These are phyloP conservation scores for Diplodus sargus DNA, from an alignment of 2,797 vertebrate genomes.

Conservation along the genomic window DNA sequence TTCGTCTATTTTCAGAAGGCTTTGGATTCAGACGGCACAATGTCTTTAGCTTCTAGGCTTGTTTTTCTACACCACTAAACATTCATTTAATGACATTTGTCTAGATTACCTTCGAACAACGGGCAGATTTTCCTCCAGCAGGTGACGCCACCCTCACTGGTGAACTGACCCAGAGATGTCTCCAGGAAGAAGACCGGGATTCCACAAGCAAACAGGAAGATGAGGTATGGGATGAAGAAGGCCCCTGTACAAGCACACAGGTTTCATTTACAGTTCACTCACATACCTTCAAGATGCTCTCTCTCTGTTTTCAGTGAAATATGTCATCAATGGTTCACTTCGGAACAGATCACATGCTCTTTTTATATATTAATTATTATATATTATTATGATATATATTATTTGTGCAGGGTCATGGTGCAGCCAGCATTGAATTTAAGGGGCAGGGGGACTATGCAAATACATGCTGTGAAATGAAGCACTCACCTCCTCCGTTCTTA, in stretches of 20 bases:
- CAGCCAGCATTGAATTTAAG: background rate
- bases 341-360: conserved; percentile 14
- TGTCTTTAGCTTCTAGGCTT: background rate
- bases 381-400: too few relatives aligned
- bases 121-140: conserved; percentile 96
- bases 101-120: conserved; percentile 91
- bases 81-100: background rate
- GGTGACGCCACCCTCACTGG: conserved; percentile 94
- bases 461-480: background rate
- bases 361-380: background rate
- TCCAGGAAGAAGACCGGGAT: conserved; percentile 96
- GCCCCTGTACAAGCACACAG: conserved; percentile 85
- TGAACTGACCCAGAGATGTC: conserved; percentile 94
- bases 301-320: background rate
- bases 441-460: background rate
- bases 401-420: background rate
- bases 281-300: background rate
- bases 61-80: background rate
- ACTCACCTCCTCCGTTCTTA: conserved; percentile 88
- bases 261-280: conserved; percentile 19
- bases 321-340: background rate
- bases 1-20: too few relatives aligned
- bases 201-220: conserved; percentile 97
- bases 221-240: conserved; percentile 98
- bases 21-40: too few relatives aligned